These are phyloP conservation scores for Sclerodermus sp. DNA, from an alignment of 2,888 invertebrate genomes.

Conservation along the genomic window DNA sequence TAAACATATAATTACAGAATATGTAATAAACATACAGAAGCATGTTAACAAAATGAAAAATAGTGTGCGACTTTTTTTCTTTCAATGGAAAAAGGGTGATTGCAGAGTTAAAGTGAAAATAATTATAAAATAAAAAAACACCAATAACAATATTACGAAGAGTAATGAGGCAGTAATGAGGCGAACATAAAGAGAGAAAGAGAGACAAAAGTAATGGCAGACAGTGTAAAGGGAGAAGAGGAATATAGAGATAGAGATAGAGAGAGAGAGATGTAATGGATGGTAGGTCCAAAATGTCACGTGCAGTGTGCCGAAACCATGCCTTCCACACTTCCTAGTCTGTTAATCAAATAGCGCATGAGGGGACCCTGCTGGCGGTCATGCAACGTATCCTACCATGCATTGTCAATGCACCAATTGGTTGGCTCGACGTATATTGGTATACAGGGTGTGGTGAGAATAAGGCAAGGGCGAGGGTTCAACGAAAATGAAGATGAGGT, in stretches of 20 bases:
- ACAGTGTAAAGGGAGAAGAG: slow-evolving; percentile 16
- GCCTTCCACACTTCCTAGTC: slow-evolving; percentile 40
- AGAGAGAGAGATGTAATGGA: slow-evolving; percentile 40
- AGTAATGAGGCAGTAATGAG: too few relatives aligned
- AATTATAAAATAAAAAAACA: too few relatives aligned
- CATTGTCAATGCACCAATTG: neutral
- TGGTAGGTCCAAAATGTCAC: slow-evolving; percentile 46
- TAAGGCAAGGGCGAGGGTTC: too few relatives aligned
- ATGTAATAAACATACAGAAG: too few relatives aligned
- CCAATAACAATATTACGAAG: too few relatives aligned
- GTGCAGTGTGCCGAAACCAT: slow-evolving; percentile 43
- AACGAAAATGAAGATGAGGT: neutral
- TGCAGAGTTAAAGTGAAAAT: too few relatives aligned
- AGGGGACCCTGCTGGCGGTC: slow-evolving; percentile 9
- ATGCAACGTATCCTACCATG: slow-evolving; percentile 1
- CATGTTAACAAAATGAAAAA: too few relatives aligned
- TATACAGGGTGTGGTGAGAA: too few relatives aligned
- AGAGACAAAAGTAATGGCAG: neutral
- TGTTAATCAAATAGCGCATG: slow-evolving; percentile 50
- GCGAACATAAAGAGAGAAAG: neutral
- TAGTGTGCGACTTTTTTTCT: too few relatives aligned
- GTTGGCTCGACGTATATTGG: neutral
- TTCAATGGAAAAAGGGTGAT: too few relatives aligned
- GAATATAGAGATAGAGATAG: slow-evolving; percentile 20
- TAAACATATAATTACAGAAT: too few relatives aligned